These are phyloP conservation scores for Chouioia cunea DNA, from an alignment of 2,888 invertebrate genomes.

Conservation along the genomic window DNA sequence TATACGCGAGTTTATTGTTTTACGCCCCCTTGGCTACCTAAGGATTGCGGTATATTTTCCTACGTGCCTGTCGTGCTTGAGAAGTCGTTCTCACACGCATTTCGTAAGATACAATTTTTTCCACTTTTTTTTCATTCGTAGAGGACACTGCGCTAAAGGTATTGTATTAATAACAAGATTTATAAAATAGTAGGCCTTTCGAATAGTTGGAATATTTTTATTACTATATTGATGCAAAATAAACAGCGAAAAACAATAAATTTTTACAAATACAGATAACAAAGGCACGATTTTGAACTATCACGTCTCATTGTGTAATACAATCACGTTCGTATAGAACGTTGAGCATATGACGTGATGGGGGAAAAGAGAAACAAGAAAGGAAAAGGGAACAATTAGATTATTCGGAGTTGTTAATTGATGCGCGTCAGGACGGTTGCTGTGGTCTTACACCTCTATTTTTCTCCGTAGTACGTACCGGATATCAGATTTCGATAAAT, in stretches of 20 bases:
- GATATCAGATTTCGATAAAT: constrained; percentile 38
- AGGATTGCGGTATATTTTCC: no score
- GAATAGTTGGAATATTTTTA: no score
- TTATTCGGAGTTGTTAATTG: constrained; percentile 51
- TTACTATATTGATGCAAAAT: no score
- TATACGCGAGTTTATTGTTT: constrained; percentile 15
- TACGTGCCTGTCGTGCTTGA: no score
- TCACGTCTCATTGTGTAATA: constrained; percentile 49
- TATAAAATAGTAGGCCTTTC: no score
- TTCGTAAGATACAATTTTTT: no score
- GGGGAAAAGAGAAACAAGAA: constrained; percentile 11
- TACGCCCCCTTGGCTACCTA: background rate
- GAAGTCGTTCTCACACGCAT: no score
- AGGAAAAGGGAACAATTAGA: constrained; percentile 52
- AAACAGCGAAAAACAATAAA: no score
- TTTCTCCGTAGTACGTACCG: background rate
- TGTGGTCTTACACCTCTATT: background rate
- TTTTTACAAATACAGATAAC: background rate
- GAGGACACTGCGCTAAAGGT: no score
- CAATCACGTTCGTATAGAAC: constrained; percentile 48
- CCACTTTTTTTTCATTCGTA: no score
- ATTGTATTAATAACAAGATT: no score
- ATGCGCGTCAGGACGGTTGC: constrained; percentile 22
- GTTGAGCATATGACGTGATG: constrained; percentile 37
- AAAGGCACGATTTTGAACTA: constrained; percentile 46